Base-by-base conservation (phyloP, 2,888 invertebrate species). In the Busseola fusca region DNA sequence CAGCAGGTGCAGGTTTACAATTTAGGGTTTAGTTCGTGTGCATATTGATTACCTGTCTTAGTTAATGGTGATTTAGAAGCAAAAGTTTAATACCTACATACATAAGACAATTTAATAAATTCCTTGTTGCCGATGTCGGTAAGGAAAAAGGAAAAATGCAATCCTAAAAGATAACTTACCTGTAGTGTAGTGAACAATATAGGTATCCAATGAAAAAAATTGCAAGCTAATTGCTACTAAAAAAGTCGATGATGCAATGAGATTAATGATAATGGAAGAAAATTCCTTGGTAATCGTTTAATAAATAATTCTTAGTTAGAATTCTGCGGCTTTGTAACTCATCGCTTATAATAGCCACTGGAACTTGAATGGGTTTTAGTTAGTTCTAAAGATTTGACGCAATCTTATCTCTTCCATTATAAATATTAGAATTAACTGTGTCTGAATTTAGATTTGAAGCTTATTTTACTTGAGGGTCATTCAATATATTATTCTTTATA, bases 351-450 rank as follows among this genome's bases (percentile, higher is more conserved):
- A 60, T 27, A 40, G 42, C 50, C 37, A 30, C 16, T 42, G 21
- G 42, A 65, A 60, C 27, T 56, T 56, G 25, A 50, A 66, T 45
- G 42, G n/a, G 7, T 57, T 27, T 27, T 9, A 54, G 42, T 52
- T 37, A 48, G 18, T 58, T 7, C 45, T 48, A 30, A 65, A 50
- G 50, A 34, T 37, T 52, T 25, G 37, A 70, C 10, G 50, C 10
- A 52, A 58, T 75, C 50, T 58, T 77, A 77, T 71, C 52, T 50
- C 18, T 18, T 57, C 37, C 77, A 45, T 76, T 76, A 57, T 27
- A 70, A 62, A 48, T 70, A 50, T 77, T 30, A 58, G 37, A 25
- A 37, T 48, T 42, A 63, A 58, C 27, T 50, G 25, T 40, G 27
- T 50, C 27, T 58, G 30, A 64, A 77, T 71, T 63, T 30, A 30